A percentile compares a stretch with the other conserved stretches of the same genome.
Conservation (phyloP, 2,113 vertebrate genomes). For the Himantopus leucocephalus region DNA sequence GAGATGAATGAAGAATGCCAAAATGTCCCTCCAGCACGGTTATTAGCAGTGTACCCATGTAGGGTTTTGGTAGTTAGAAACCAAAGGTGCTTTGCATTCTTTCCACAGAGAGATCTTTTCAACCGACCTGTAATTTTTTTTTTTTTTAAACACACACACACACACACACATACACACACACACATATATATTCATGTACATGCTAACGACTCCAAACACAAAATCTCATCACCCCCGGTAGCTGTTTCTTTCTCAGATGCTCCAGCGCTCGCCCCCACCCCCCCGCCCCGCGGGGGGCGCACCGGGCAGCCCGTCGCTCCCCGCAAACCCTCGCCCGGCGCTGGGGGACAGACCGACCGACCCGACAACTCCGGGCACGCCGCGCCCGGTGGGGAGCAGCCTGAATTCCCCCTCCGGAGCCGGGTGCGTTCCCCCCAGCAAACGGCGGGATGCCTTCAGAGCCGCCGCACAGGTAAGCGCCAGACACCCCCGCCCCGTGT, state of each 20-base stretch:
- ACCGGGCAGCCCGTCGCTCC: neutral
- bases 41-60: accelerated
- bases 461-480: neutral
- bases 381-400: neutral
- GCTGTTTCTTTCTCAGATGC: neutral
- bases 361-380: neutral
- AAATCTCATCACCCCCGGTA: accelerated
- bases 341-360: neutral
- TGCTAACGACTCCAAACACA: neutral
- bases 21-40: accelerated
- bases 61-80: neutral
- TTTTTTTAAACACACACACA: too few species aligned
- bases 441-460: neutral
- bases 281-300: too few species aligned
- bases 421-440: neutral
- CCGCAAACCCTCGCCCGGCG: neutral
- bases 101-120: accelerated
- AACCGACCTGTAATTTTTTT: neutral
- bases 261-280: neutral
- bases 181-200: too few species aligned
- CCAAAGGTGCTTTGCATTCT: neutral
- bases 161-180: too few species aligned
- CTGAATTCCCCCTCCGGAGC: neutral
- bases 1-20: neutral
- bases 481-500: accelerated